Evolutionary conservation across 2,113 vertebrate genomes (phyloP), one percentile per base, ranked within the genome.

Genomic region (Gasterosteus nipponicus): DNA sequence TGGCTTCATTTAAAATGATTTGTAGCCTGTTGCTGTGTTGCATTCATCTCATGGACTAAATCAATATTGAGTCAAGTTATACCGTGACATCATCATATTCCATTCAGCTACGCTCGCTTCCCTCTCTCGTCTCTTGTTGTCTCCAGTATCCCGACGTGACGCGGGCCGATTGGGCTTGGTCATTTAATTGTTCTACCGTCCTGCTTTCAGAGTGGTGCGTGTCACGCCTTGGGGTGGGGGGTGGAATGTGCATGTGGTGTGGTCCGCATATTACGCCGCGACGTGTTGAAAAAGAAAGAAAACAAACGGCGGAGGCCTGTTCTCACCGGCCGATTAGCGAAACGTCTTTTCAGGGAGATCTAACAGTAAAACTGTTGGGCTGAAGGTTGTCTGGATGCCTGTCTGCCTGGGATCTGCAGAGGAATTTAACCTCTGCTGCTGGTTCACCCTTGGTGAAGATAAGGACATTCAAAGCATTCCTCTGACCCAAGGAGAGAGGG

Each of bases 391-490:
- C 75, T 38, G 38, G 61, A 87, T 85, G 82, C 77, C 84, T 75
- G 81, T 19, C 80, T 47, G 78, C 57, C 69, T 75, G 80, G 66
- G 81, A 84, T 85, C 75, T 71, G 84, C 76, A 51, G 73, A 90
- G 85, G 86, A 90, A 92, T 91, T 90, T 76, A 66, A 78, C 87
- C 89, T 79, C 83, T 70, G 78, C 75, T 76, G 75, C 78, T 81
- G 83, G 77, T 86, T 86, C 80, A 82, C 65, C 57, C 80, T 87
- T 60, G 75, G 81, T 87, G 80, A 73, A 90, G 90, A 93, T 92
- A 90, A 92, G 86, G 85, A 87, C 87, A 90, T 91, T 89, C 85
- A 85, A 56, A 64, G 82, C 89, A 92, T 92, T 93, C 90, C 87
- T 86, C 72, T 86, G 75, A 80, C 61, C 22, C 75, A 53, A 18